Evolutionary conservation across 2,888 invertebrate genomes (phyloP), one percentile per base, ranked within the genome.

Genomic region (Eupithecia subumbrata): DNA sequence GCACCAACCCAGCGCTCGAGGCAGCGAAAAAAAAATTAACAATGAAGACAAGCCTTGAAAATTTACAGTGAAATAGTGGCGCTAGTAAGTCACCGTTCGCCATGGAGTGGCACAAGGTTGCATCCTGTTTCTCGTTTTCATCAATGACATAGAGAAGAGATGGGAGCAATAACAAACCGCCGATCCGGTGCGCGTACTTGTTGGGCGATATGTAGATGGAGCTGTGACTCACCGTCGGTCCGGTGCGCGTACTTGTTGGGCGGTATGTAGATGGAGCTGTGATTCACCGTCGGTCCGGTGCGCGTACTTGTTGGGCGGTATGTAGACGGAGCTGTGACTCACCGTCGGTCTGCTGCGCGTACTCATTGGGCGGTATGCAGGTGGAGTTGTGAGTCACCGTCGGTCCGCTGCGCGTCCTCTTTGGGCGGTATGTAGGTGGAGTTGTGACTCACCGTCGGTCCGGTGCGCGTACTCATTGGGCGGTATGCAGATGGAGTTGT

Each of bases 261-360:
- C 76, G 95, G 95, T 73, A 93, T 90, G 90, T 93, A 94, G 73
- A 95, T 94, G 86, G 84, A 94, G 92, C 67, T 95, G n/a, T n/a
- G 3, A 63, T 69, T 72, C 3, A 76, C 76, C 76, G 45, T 73
- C 72, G 3, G 69, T 30, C 9, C 72, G 78, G 79, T 86, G 85
- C 75, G 86, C 85, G 83, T 82, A 82, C 84, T 87, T 88, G 80
- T 87, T 84, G 7, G 92, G 93, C 76, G 95, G 95, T 73, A 93
- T 90, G 90, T 93, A 94, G 73, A 95, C 93, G 86, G 34, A 34
- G 34, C 34, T 8, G 52, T n/a, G 3, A 63, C 72, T 72, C 3
- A 76, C 76, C 76, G 45, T 73, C 72, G 3, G 69, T 30, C 9
- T 69, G 78, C 79, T 86, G 85, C 75, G 86, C 85, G 83, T 82